Evolutionary conservation across 92 coral and sea anemone genomes (phyloP).

Genomic region (Chrysogorgia sp.): DNA sequence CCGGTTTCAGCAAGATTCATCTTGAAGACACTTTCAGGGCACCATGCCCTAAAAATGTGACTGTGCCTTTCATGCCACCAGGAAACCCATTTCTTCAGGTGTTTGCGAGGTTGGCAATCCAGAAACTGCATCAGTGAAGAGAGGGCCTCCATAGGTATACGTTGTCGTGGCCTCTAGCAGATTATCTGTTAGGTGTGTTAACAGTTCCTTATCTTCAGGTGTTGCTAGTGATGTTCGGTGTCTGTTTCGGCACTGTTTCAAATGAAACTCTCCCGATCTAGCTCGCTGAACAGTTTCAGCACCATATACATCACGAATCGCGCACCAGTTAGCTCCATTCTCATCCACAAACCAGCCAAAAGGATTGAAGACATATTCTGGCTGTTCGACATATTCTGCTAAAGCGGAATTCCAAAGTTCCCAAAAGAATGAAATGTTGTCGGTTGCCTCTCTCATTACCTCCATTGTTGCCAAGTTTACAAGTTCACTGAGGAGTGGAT

Average conservation of each 20-base stretch:
- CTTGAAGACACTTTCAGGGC: neutral
- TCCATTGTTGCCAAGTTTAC: constrained; percentile 71
- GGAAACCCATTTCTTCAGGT: neutral
- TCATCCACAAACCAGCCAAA: constrained; percentile 60
- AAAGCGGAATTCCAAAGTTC: constrained; percentile 45
- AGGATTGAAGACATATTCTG: constrained; percentile 64
- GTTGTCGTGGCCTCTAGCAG: constrained; percentile 10
- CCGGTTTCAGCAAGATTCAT: constrained; percentile 5
- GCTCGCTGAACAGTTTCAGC: constrained; percentile 23
- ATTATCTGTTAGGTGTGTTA: constrained; percentile 5
- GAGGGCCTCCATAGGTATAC: neutral
- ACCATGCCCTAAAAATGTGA: constrained; percentile 3
- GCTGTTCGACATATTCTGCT: constrained; percentile 36
- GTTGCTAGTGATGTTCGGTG: constrained; percentile 21
- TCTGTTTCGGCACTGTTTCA: constrained; percentile 51
- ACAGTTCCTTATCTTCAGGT: constrained; percentile 15
- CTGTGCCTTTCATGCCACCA: constrained; percentile 37
- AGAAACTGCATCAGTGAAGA: neutral
- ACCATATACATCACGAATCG: constrained; percentile 13
- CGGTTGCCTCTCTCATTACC: constrained; percentile 49
- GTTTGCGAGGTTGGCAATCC: neutral
- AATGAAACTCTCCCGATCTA: constrained; percentile 60
- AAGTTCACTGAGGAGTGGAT: constrained; percentile 62
- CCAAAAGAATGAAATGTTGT: constrained; percentile 61
- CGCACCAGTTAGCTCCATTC: constrained; percentile 69